These are phyloP conservation scores for Luperina testacea DNA, from an alignment of 2,888 invertebrate species.

Conservation along the genomic window DNA sequence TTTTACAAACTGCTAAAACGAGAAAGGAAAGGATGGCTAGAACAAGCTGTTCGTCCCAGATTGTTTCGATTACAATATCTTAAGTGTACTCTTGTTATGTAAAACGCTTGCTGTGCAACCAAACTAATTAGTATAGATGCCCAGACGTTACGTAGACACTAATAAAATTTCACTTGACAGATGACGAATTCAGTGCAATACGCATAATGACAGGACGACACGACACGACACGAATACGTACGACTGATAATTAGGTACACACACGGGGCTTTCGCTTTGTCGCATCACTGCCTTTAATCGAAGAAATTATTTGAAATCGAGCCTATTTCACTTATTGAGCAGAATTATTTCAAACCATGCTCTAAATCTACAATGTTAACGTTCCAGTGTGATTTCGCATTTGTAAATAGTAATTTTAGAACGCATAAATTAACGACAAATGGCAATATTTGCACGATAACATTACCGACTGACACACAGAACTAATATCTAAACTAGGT, in stretches of 20 bases:
- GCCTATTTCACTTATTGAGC: constrained; percentile 1
- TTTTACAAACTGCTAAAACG: background rate
- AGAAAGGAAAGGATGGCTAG: background rate
- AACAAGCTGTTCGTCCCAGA: background rate
- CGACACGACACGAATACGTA: constrained; percentile 63
- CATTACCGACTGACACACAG: constrained; percentile 27
- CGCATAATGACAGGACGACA: constrained; percentile 53
- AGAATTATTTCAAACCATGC: constrained; percentile 3
- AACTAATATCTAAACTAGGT: constrained; percentile 15
- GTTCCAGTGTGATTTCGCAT: constrained; percentile 21
- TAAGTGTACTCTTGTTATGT: constrained; percentile 19
- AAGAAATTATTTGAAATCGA: constrained; percentile 26
- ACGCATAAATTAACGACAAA: constrained; percentile 37
- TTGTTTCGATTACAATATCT: constrained; percentile 3
- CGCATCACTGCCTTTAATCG: constrained; percentile 15
- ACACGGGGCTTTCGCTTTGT: constrained; percentile 36
- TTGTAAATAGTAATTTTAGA: constrained; percentile 33
- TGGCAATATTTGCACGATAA: constrained; percentile 42
- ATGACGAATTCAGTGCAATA: constrained; percentile 61
- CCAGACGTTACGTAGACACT: constrained; percentile 64
- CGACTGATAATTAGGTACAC: constrained; percentile 43
- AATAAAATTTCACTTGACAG: constrained; percentile 75
- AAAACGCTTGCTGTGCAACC: constrained; percentile 24
- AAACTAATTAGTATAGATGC: constrained; percentile 20
- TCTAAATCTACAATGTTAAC: constrained; percentile 10